phyloP scores from a whole-genome alignment of 1,140 invertebrate species.

The Anadara kagoshimensis region DNA sequence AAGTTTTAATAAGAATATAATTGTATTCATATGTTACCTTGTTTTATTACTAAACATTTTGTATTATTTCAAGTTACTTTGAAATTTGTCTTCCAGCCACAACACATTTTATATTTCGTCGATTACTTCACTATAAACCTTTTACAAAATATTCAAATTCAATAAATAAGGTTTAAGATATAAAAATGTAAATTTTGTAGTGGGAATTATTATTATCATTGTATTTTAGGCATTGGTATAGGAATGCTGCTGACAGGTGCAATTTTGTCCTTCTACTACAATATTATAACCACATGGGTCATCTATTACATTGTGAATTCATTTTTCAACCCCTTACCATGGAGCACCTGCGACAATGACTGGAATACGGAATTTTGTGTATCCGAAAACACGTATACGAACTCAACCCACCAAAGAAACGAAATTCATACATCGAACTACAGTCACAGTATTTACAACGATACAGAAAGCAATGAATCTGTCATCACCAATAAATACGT shows the following conservation, averaged over 20 bases:
- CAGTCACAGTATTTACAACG: too few species aligned
- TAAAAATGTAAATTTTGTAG: background rate
- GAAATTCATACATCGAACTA: too few species aligned
- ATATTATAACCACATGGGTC: conserved; percentile 96
- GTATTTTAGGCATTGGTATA: conserved; percentile 54
- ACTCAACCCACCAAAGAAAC: too few species aligned
- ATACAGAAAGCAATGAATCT: too few species aligned
- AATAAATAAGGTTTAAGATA: background rate
- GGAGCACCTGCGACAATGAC: conserved; percentile 92
- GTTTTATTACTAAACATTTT: background rate
- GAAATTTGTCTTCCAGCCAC: background rate
- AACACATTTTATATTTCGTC: background rate
- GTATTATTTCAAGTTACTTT: background rate
- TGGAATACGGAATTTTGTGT: conserved; percentile 81
- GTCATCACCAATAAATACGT: too few species aligned
- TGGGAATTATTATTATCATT: conserved; percentile 4
- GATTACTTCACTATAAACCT: background rate
- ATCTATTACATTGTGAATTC: conserved; percentile 87
- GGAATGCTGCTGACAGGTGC: conserved; percentile 59
- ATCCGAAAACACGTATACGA: too few species aligned
- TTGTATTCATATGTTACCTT: too few species aligned
- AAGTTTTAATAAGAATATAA: too few species aligned
- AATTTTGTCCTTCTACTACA: conserved; percentile 87
- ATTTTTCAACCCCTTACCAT: conserved; percentile 81
- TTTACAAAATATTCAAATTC: background rate